Conservation (phyloP, 2,888 invertebrate species). For the Campoplex capitator region DNA sequence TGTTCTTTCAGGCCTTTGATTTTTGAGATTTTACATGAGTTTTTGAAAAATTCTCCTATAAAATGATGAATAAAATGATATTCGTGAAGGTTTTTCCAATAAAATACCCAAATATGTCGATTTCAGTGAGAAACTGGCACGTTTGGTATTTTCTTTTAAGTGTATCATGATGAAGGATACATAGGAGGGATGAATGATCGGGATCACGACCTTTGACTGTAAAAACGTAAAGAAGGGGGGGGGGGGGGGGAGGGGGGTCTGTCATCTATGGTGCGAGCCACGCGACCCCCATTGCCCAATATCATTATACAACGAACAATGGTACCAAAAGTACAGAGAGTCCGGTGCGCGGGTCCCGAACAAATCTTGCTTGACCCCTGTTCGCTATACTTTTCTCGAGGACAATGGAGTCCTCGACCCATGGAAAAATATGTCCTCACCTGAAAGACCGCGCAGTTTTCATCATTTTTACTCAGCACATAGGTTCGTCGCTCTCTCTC, state of each 20-base stretch:
- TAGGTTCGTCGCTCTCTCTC: slow-evolving; percentile 9
- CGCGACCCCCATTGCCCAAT: slow-evolving; percentile 76
- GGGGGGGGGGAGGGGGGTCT: slow-evolving; percentile 46
- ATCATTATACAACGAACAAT: slow-evolving; percentile 79
- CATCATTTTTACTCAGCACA: slow-evolving; percentile 52
- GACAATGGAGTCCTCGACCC: slow-evolving; percentile 71
- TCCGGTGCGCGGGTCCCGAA: slow-evolving; percentile 74
- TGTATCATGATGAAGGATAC: slow-evolving; percentile 76
- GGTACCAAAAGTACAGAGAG: slow-evolving; percentile 67
- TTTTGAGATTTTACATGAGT: not conserved
- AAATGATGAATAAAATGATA: not conserved
- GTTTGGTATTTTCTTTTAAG: slow-evolving; percentile 67
- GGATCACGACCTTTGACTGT: slow-evolving; percentile 76
- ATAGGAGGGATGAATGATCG: slow-evolving; percentile 70
- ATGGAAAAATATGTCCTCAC: slow-evolving; percentile 62
- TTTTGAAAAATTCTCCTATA: not conserved
- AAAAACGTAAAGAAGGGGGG: slow-evolving; percentile 47
- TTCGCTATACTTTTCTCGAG: slow-evolving; percentile 69
- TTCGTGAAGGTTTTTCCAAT: not conserved
- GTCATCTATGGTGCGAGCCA: slow-evolving; percentile 73
- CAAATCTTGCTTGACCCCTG: slow-evolving; percentile 76
- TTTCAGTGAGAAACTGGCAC: not conserved
- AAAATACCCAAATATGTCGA: not conserved
- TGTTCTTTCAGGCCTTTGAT: not conserved
- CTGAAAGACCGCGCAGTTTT: slow-evolving; percentile 59